A percentile compares a stretch with the other conserved stretches of the same genome.
Evolutionary conservation across 2,797 vertebrate genomes (phyloP).

Genomic region (Melanotaenia nigrans): DNA sequence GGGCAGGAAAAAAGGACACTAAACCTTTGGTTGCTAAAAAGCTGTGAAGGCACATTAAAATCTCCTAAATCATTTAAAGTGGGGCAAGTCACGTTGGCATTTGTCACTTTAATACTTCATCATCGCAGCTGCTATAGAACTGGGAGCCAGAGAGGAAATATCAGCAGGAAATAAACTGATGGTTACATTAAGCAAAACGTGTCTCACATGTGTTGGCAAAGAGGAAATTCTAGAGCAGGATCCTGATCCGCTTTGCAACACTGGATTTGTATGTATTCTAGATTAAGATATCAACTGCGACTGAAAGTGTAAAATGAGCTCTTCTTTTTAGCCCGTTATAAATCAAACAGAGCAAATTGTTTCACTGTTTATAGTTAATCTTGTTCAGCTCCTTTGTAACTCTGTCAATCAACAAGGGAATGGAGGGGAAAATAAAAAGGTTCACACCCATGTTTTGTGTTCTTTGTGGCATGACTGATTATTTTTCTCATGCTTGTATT

Average conservation of each 20-base stretch:
- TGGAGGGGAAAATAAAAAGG: conserved; percentile 8
- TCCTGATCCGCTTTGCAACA: conserved; percentile 5
- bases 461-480: conserved; percentile 29
- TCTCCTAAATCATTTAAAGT: conserved; percentile 64
- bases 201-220: conserved; percentile 12
- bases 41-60: conserved; percentile 78
- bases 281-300: not conserved
- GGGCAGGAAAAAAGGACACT: not conserved
- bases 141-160: conserved; percentile 30
- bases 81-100: conserved; percentile 48
- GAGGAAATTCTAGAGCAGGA: conserved; percentile 29
- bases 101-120: conserved; percentile 44
- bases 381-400: conserved; percentile 9
- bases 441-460: conserved; percentile 48
- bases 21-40: conserved; percentile 78
- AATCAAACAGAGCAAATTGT: conserved; percentile 24
- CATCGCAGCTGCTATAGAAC: conserved; percentile 31
- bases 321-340: not conserved
- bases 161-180: not conserved
- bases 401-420: conserved; percentile 34
- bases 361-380: conserved; percentile 19
- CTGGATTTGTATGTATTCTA: conserved; percentile 34
- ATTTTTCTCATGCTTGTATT: conserved; percentile 33
- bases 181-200: conserved; percentile 29
- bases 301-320: conserved; percentile 22